Evolutionary conservation across 2,888 invertebrate species (phyloP), one percentile per base, ranked within the genome.

Genomic region (Acrobeloides nanus): DNA sequence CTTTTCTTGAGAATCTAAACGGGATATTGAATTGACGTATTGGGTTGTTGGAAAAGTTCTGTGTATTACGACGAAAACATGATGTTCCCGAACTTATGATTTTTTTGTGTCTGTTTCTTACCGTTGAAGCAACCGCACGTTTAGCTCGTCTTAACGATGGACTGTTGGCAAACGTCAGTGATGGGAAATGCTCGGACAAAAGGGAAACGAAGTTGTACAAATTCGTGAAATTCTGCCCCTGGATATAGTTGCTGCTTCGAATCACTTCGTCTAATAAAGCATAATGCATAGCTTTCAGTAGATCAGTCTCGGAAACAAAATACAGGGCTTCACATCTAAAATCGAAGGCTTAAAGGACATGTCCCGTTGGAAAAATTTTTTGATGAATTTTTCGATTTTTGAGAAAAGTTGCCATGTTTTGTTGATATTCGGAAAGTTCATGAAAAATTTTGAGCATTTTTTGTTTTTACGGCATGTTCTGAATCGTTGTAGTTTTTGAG

Each of bases 291-390:
- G 72, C 66, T 43, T 68, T 67, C 32, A 72, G 59, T 67, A 72
- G 65, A 47, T 72, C 72, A 18, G 71, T 68, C 38, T 72, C 72
- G 17, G 72, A 72, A 12, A 66, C 71, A 49, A 62, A 72, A 56
- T 66, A 72, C 57, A 67, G 48, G 21, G 61, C 56, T 5, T 59
- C 55, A 45, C 71, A 72, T 44, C 67, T 62, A 47, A 29, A 62
- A 44, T 4, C 12, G 18, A 32, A 32, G 1, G 12, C 38, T 5
- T 5, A 41, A 17, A n/a, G 17, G 12, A 40, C 34, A 12, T 29
- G 31, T 12, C 15, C 10, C 8, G 31, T 15, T 7, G 31, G 23
- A 29, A 29, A 29, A 12, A 29, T 29, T 29, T 46, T 18, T 47
- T 15, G 46, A n/a, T 23, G 5, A 62, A 54, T 62, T 47, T 15